Base-by-base conservation (phyloP, 2,888 invertebrate genomes). In the Ischnura elegans region DNA sequence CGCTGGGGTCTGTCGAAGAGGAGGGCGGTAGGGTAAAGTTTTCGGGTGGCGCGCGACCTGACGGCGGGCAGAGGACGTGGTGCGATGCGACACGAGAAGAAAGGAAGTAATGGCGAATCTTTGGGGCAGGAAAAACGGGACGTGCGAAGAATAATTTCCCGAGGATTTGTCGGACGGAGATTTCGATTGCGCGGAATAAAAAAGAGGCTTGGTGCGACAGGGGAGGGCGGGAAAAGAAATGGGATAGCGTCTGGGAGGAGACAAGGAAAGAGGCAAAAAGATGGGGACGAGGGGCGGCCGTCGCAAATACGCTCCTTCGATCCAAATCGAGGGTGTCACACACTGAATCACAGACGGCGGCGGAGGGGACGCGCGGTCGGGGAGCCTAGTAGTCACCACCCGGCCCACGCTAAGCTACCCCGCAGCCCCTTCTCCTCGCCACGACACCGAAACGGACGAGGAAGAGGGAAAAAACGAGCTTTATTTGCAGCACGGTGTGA, bases 311-410 rank as follows among this genome's bases (percentile, higher is more conserved):
- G 43, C 61, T 55, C 90, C 90, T 90, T 90, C 51, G 90, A 90
- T 90, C 90, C 66, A 61, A 90, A 90, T 90, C 90, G 55, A 90
- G 90, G 90, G 90, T 90, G 90, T 90, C 90, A 61, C 43, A 55
- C 90, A 90, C 90, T 90, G 90, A 90, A 90, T 90, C 90, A 61
- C 90, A 66, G 61, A 21, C 29, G 46, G 45, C 43, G 87, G 51
- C 2, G 36, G n/a, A 21, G 51, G 21, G 87, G 55, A 87, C 42
- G 43, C 42, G 43, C 25, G 36, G 76, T 76, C 3, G 36, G 76
- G 76, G 76, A 36, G 76, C 16, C 29, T 36, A 10, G 76, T 16
- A 10, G 76, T 76, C 76, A 6, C 16, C 76, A n/a, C n/a, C n/a
- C n/a, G n/a, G n/a, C 21, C 76, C 36, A 85, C 36, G 43, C 61